Evolutionary conservation across 1,140 invertebrate genomes (phyloP), one percentile per base, ranked within the genome.

Genomic region (Araneus ventricosus): DNA sequence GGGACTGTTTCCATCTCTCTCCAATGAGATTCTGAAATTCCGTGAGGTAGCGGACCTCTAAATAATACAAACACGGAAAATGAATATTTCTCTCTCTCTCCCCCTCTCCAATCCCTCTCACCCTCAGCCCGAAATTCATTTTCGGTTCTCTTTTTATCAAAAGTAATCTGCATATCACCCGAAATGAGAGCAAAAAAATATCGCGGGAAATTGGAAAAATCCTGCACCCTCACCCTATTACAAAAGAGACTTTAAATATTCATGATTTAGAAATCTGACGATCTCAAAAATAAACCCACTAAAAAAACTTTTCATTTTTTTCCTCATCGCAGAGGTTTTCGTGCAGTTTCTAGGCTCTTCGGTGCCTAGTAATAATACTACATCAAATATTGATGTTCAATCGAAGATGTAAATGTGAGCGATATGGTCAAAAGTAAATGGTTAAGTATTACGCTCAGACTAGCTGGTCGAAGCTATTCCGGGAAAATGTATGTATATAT

Each of bases 121-220:
- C 57, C 24, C 57, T 59, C 2, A 67, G 8, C 63, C 75, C 75
- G n/a, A 80, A 80, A 80, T 80, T 85, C 82, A 85, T 85, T 85
- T 85, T 85, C 82, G 82, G 41, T 8, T 85, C 82, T 57, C 82
- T 67, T 67, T 8, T 85, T 85, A 85, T 85, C 82, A 85, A 85
- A 85, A 85, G 82, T 85, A 85, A 85, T 85, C 82, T 85, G 82
- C 82, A 85, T 85, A 85, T 45, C 82, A 85, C n/a, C 39, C 45
- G 45, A 85, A 85, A 85, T 85, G 82, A 85, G 82, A 45, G 75
- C 20, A 41, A 41, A 39, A 80, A 80, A 80, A 80, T 80, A 80
- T 80, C 34, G 75, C 75, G n/a, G 75, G 75, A 80, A 80, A 80
- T 80, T 80, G 75, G 75, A 80, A 80, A 80, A 80, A 17, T 39